Conservation (phyloP, 2,113 vertebrate genomes). For the Phalacrocorax carbo region DNA sequence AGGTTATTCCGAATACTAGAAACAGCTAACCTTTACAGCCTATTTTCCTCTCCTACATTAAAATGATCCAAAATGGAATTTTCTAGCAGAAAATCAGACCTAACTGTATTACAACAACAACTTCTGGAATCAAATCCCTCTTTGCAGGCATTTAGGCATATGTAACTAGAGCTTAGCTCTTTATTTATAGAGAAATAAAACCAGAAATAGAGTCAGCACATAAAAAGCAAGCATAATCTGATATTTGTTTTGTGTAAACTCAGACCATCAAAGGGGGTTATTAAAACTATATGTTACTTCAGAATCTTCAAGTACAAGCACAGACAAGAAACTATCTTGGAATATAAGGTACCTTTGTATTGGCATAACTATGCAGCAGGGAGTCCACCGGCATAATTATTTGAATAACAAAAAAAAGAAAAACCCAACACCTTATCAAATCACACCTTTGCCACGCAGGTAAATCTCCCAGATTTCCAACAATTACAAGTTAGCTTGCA, state of each 20-base stretch:
- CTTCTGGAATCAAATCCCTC: constrained; percentile 26
- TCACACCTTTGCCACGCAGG: background rate
- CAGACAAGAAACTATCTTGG: background rate
- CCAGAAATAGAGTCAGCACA: background rate
- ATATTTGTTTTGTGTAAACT: constrained; percentile 38
- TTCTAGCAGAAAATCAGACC: constrained; percentile 26
- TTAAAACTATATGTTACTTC: constrained; percentile 44
- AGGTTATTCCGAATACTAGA: background rate
- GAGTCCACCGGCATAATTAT: background rate
- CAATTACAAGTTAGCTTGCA: background rate
- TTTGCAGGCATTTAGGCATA: constrained; percentile 42
- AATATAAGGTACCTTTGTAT: background rate
- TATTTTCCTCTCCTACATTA: constrained; percentile 20
- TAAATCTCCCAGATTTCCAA: background rate
- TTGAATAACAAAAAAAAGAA: background rate
- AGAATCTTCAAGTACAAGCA: background rate
- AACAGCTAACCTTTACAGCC: constrained; percentile 18
- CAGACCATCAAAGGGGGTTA: background rate
- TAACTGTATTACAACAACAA: constrained; percentile 41
- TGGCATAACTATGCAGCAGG: background rate
- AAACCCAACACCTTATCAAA: background rate
- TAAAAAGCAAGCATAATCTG: constrained; percentile 16
- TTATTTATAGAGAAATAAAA: constrained; percentile 61
- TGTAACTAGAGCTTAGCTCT: constrained; percentile 20
- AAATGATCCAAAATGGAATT: constrained; percentile 31